Base-by-base conservation (phyloP, 2,113 vertebrate species). In the Callionymus lyra region DNA sequence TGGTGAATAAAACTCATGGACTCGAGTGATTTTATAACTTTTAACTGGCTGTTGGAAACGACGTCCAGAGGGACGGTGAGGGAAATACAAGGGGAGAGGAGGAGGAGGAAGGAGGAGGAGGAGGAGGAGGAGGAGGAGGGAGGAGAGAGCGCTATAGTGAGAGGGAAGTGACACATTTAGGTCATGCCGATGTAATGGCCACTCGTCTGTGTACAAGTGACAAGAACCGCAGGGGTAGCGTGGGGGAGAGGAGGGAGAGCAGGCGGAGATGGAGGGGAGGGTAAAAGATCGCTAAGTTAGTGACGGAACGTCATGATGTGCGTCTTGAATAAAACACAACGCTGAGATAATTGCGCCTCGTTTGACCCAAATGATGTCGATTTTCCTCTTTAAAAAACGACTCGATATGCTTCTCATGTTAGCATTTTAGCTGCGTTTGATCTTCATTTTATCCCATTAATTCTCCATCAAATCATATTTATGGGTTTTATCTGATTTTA, bases 171-270 rank as follows among this genome's bases (percentile, higher is more conserved):
- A 86, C 85, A 86, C 80, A 87, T 87, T 85, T 82, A 83, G 85
- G 85, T 84, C 83, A 81, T 58, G 54, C 70, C 72, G 84, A 86
- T 74, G 75, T 80, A 84, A 86, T 81, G 82, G 81, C 70, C 79
- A 85, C 68, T 86, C 76, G 71, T 80, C 80, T 82, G 78, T 86
- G 81, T 85, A 84, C 80, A 76, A 85, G 79, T 85, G 84, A 85
- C 78, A 85, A 75, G 80, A 84, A 84, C 71, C 70, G 44, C 74
- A 74, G 82, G 71, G 75, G 63, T 48, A 55, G 53, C 19, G 50
- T 6, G 56, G 53, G 56, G 43, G 50, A 37, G 56, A 34, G 54
- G 47, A 54, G 58, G 68, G 34, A 53, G 56, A 53, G 35, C 42
- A 47, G 60, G 38, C 47, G 65, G 46, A 38, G 55, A 44, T 37